Percentiles rank a stretch among this genome's conserved stretches.
Evolutionary conservation across 2,113 vertebrate species (phyloP).

Genomic region (Cavia aperea): DNA sequence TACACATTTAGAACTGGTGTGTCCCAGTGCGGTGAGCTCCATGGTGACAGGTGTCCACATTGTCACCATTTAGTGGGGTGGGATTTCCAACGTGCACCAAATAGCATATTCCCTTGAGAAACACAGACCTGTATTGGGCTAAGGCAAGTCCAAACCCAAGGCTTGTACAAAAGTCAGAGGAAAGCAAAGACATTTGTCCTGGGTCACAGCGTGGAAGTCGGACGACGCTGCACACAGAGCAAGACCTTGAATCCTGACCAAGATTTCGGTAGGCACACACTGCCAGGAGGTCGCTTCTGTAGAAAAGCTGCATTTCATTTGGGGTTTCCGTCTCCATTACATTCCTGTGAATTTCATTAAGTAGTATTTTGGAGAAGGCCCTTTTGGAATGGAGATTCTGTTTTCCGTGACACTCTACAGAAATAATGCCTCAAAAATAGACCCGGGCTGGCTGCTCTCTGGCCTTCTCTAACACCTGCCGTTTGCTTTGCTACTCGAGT

Average conservation of each 20-base stretch:
- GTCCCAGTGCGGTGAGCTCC: neutral
- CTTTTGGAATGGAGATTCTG: conserved; percentile 36
- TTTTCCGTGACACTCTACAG: conserved; percentile 60
- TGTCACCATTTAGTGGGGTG: neutral
- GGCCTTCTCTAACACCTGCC: conserved; percentile 23
- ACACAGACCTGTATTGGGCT: rapidly evolving
- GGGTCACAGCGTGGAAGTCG: rapidly evolving
- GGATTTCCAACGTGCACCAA: neutral
- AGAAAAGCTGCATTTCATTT: neutral
- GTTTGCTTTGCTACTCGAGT: neutral
- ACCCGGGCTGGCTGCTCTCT: conserved; percentile 46
- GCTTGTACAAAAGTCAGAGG: neutral
- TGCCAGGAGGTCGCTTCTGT: neutral
- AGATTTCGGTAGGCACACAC: neutral
- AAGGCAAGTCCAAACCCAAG: neutral
- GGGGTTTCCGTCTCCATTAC: neutral
- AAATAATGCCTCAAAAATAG: conserved; percentile 65
- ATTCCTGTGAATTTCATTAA: neutral
- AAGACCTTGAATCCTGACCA: rapidly evolving
- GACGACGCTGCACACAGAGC: neutral
- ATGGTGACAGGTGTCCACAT: rapidly evolving
- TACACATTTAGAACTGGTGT: neutral
- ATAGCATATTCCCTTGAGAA: neutral
- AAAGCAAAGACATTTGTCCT: neutral
- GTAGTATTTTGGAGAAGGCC: conserved; percentile 57